A percentile compares a stretch with the other conserved stretches of the same genome.
phyloP scores from a whole-genome alignment of 2,797 vertebrate genomes.

The Anas bernieri region DNA sequence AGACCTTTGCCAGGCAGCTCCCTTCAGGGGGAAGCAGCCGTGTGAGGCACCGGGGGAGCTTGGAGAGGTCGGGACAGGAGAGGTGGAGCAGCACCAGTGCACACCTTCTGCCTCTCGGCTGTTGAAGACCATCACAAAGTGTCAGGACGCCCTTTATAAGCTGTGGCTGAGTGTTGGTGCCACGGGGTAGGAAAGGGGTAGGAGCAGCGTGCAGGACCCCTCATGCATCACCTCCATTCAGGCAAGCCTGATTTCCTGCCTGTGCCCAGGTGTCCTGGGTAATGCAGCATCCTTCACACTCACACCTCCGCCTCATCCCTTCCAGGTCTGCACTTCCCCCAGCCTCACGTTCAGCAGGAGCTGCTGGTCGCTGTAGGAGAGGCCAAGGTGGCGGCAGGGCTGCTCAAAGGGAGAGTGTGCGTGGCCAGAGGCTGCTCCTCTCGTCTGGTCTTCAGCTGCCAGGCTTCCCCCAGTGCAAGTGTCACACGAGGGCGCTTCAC shows the following conservation, averaged over 20 bases:
- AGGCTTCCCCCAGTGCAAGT: not conserved
- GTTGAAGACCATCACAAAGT: not conserved
- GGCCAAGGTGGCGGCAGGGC: not conserved
- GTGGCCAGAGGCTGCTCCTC: not conserved
- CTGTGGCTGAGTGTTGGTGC: not conserved
- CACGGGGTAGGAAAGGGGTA: too few relatives aligned
- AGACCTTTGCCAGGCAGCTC: not conserved
- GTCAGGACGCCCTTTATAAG: not conserved
- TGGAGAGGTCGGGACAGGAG: not conserved
- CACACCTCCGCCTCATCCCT: not conserved
- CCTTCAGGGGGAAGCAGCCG: not conserved
- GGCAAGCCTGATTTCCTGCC: not conserved
- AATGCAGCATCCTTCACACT: not conserved
- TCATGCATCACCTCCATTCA: not conserved
- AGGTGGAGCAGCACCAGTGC: not conserved
- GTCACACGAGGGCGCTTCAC: not conserved
- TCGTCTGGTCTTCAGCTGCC: rapidly evolving
- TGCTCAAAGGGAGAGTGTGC: too few relatives aligned
- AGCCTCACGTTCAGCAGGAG: not conserved
- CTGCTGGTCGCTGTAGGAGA: not conserved
- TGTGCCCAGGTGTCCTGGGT: not conserved
- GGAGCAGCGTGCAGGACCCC: not conserved
- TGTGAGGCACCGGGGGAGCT: not conserved
- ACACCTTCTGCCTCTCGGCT: not conserved
- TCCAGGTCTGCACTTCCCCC: not conserved